These are phyloP conservation scores for Philonicus albiceps DNA, from an alignment of 2,888 invertebrate genomes.

Conservation along the genomic window DNA sequence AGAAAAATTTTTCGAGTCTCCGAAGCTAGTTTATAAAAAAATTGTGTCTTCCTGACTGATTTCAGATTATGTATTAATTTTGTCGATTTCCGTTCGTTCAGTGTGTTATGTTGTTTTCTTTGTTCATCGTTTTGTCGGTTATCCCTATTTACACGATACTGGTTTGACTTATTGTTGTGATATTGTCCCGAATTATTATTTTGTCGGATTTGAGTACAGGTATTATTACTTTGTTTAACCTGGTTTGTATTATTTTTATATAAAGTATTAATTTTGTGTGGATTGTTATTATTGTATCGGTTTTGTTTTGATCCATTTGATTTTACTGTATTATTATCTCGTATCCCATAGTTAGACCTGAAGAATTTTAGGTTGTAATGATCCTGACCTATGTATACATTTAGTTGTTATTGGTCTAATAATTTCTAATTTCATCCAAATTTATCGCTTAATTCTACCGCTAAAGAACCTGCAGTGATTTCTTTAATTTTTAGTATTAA, in stretches of 20 bases:
- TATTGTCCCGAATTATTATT: background rate
- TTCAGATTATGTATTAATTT: background rate
- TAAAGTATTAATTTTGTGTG: background rate
- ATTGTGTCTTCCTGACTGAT: background rate
- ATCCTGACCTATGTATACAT: too few relatives aligned
- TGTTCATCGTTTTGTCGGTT: background rate
- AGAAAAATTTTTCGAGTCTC: background rate
- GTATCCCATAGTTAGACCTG: too few relatives aligned
- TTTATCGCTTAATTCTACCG: background rate
- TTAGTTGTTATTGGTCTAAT: background rate
- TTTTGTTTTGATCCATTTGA: background rate
- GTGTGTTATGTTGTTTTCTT: background rate
- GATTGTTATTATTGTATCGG: background rate
- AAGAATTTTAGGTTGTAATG: background rate
- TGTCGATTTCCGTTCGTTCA: background rate
- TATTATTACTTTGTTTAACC: background rate
- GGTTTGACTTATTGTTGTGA: background rate
- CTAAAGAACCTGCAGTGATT: background rate
- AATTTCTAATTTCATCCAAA: background rate
- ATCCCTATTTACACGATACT: background rate
- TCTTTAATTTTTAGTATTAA: background rate
- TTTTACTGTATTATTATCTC: background rate
- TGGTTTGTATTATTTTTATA: background rate
- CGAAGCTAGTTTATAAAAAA: background rate
- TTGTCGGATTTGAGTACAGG: background rate